phyloP scores from a whole-genome alignment of 2,888 invertebrate species.

The Rhabditoides inermis region DNA sequence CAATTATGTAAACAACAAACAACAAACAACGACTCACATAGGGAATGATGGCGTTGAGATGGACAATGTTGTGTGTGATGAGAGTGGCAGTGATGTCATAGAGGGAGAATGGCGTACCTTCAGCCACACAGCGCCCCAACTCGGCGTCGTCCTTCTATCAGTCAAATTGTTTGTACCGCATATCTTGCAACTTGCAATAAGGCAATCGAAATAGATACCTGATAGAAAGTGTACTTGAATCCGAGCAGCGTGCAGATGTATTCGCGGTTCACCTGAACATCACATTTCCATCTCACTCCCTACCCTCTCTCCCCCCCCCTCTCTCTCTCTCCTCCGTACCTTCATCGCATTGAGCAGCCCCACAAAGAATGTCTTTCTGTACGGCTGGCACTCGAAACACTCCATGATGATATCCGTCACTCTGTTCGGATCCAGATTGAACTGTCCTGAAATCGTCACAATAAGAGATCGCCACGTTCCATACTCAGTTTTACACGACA shows the following conservation, averaged over 20 bases:
- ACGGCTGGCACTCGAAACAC: constrained; percentile 72
- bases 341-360: constrained; percentile 77
- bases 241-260: constrained; percentile 68
- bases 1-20: not conserved
- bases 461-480: too few relatives aligned
- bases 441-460: constrained; percentile 70
- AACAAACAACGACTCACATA: constrained; percentile 64
- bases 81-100: constrained; percentile 82
- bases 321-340: too few relatives aligned
- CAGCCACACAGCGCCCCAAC: too few relatives aligned
- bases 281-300: constrained; percentile 60
- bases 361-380: constrained; percentile 62
- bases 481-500: too few relatives aligned
- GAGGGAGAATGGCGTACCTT: constrained; percentile 59
- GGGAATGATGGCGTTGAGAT: constrained; percentile 76
- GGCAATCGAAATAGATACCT: constrained; percentile 22
- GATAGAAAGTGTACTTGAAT: constrained; percentile 71
- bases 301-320: too few relatives aligned
- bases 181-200: not conserved
- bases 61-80: constrained; percentile 76
- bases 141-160: too few relatives aligned
- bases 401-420: constrained; percentile 82
- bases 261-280: constrained; percentile 77
- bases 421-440: constrained; percentile 89
- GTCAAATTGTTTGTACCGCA: too few relatives aligned